Percentiles rank a stretch among this genome's conserved stretches.
Evolutionary conservation across 2,888 invertebrate species (phyloP).

Genomic region (Ennomos erosarius): DNA sequence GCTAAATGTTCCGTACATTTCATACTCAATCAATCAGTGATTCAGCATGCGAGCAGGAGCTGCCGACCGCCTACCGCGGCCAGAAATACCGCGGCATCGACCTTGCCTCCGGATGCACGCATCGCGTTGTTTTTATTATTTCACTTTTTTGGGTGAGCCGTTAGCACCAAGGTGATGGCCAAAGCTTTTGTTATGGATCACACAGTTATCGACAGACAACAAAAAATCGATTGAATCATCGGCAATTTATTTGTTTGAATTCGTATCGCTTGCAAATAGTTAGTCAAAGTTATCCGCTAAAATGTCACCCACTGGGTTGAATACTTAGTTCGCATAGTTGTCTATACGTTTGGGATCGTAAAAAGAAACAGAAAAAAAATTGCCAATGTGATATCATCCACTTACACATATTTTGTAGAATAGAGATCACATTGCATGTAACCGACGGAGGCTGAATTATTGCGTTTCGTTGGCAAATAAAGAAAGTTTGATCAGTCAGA

Average conservation of each 20-base stretch:
- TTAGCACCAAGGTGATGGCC: conserved; percentile 76
- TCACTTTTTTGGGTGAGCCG: conserved; percentile 67
- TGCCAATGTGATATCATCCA: conserved; percentile 28
- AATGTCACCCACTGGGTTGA: conserved; percentile 8
- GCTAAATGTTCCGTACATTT: conserved; percentile 57
- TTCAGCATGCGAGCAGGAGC: conserved; percentile 55
- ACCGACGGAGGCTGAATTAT: conserved; percentile 46
- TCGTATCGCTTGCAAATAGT: conserved; percentile 11
- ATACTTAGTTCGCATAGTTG: background rate
- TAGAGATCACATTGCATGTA: conserved; percentile 34
- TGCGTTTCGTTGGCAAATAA: conserved; percentile 59
- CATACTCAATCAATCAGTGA: conserved; percentile 70
- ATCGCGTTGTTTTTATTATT: conserved; percentile 76
- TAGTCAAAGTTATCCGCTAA: conserved; percentile 16
- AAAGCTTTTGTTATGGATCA: conserved; percentile 34
- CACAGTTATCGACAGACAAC: conserved; percentile 15
- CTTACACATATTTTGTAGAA: conserved; percentile 10
- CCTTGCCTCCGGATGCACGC: conserved; percentile 78
- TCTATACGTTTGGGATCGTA: conserved; percentile 13
- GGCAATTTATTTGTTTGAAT: conserved; percentile 8
- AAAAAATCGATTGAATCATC: conserved; percentile 9
- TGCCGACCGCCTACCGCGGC: conserved; percentile 63
- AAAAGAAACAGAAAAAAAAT: background rate
- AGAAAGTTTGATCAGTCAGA: conserved; percentile 60
- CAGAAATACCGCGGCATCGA: conserved; percentile 80